phyloP scores from a whole-genome alignment of 2,888 invertebrate species.

The Epinotia nisella region DNA sequence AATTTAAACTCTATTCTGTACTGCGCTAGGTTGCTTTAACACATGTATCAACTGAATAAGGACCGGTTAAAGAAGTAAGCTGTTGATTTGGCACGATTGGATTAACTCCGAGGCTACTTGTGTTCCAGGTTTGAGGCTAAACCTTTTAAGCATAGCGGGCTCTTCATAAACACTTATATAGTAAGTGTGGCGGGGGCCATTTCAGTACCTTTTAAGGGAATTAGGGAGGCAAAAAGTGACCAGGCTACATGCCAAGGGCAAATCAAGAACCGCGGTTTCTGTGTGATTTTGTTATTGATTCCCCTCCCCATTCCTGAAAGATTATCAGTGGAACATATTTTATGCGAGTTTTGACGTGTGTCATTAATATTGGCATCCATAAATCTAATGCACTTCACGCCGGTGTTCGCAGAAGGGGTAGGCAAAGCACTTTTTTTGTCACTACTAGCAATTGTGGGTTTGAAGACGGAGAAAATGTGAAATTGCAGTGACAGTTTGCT shows the following conservation, averaged over 20 bases:
- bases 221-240: background rate
- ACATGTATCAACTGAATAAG: background rate
- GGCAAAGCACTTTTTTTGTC: no score
- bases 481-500: no score
- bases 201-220: constrained; percentile 22
- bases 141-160: constrained; percentile 20
- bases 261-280: background rate
- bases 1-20: background rate
- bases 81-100: constrained; percentile 39
- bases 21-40: background rate
- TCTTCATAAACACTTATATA: no score
- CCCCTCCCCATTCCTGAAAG: no score
- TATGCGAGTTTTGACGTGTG: no score
- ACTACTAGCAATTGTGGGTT: no score
- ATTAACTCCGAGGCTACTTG: constrained; percentile 35
- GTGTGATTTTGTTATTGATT: background rate
- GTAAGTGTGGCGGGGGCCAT: no score
- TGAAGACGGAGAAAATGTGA: no score
- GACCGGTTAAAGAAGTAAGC: constrained; percentile 11
- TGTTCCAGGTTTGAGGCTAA: constrained; percentile 21
- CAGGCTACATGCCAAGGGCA: background rate
- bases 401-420: no score
- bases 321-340: no score
- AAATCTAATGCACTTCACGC: no score
- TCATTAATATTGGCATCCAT: no score